Evolutionary conservation across 2,113 vertebrate species (phyloP).

Genomic region (Gadus chalcogrammus): DNA sequence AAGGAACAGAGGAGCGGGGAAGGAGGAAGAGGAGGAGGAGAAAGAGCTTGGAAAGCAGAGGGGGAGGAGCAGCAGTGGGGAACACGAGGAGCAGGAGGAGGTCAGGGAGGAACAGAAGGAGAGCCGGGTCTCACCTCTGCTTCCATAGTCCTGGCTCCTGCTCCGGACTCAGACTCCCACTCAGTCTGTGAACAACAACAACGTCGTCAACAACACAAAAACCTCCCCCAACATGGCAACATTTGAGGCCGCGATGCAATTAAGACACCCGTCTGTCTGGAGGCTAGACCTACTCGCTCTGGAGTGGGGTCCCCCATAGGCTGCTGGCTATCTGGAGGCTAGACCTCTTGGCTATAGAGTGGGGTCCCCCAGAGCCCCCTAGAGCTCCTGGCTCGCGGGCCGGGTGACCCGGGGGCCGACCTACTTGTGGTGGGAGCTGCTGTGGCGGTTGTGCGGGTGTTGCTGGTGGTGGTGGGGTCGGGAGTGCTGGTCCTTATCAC

Average conservation of each 20-base stretch:
- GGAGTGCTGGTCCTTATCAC: constrained; percentile 93
- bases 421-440: constrained; percentile 92
- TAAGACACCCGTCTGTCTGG: not conserved
- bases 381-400: not conserved
- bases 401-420: constrained; percentile 25
- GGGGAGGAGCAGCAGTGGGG: not conserved
- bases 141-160: constrained; percentile 98
- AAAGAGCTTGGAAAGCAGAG: not conserved
- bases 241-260: too few relatives aligned
- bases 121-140: constrained; percentile 78
- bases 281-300: not conserved
- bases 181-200: constrained; percentile 78
- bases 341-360: not conserved
- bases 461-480: constrained; percentile 86
- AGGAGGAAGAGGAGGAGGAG: not conserved
- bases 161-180: constrained; percentile 91
- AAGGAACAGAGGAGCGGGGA: not conserved
- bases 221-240: not conserved
- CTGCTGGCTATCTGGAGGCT: not conserved
- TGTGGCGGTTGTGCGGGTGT: constrained; percentile 83
- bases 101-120: not conserved
- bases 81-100: not conserved
- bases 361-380: too few relatives aligned
- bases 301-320: not conserved
- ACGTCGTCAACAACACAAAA: not conserved